Conservation (phyloP, 2,797 vertebrate species). For the Pseudochaenichthys georgianus region DNA sequence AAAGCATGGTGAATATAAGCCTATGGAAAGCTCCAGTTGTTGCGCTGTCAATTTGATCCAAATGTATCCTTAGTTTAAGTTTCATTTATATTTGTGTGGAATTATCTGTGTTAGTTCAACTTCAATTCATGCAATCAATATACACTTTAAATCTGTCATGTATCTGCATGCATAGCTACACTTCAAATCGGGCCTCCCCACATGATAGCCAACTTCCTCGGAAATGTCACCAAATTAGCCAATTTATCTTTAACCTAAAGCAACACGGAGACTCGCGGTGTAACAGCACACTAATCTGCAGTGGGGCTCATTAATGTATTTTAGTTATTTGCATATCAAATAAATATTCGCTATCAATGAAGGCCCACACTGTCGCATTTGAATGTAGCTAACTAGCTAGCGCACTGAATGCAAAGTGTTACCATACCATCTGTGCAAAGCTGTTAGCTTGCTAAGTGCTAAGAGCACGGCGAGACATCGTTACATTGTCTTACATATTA, state of each 20-base stretch:
- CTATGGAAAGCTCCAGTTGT: background rate
- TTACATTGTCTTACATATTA: background rate
- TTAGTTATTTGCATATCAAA: background rate
- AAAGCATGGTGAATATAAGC: conserved; percentile 41
- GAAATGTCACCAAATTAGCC: conserved; percentile 27
- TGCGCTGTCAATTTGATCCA: background rate
- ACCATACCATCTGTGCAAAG: conserved; percentile 70
- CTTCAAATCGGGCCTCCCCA: conserved; percentile 67
- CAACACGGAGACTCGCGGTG: background rate
- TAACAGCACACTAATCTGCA: background rate
- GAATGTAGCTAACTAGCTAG: conserved; percentile 59
- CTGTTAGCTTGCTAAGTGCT: conserved; percentile 61
- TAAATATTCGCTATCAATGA: background rate
- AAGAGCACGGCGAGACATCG: conserved; percentile 7
- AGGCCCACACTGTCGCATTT: conserved; percentile 64
- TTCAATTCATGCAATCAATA: background rate
- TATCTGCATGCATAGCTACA: conserved; percentile 38
- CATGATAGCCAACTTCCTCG: conserved; percentile 57
- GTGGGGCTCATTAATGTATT: background rate
- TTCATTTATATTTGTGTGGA: background rate
- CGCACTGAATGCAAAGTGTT: conserved; percentile 51
- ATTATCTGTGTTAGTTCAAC: background rate
- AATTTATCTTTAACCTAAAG: background rate
- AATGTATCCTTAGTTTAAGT: fast-evolving
- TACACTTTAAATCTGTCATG: conserved; percentile 42